Evolutionary conservation across 2,797 vertebrate species (phyloP).

Genomic region (Neomorphus geoffroyi): DNA sequence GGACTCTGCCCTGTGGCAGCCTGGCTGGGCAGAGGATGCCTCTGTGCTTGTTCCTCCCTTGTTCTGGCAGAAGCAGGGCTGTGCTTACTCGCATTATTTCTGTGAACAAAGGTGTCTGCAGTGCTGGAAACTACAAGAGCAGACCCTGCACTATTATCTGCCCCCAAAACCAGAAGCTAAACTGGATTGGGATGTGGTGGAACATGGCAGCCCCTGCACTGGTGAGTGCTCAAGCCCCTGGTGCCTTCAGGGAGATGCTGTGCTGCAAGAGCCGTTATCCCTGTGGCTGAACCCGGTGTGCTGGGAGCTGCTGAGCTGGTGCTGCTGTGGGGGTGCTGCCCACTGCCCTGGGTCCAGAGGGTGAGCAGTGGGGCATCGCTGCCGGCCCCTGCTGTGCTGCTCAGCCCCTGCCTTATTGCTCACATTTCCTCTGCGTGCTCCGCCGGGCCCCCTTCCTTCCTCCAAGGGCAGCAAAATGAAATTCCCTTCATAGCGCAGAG

Average conservation of each 20-base stretch:
- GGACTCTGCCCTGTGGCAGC: background rate
- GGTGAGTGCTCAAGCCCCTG: background rate
- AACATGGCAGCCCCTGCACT: background rate
- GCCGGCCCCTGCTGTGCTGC: fast-evolving
- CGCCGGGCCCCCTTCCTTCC: background rate
- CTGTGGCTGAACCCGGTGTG: background rate
- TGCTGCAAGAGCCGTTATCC: fast-evolving
- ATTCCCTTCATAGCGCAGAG: slow-evolving; percentile 42
- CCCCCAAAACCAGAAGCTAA: background rate
- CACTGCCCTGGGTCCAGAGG: background rate
- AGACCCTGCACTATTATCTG: fast-evolving
- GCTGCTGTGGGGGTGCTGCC: background rate
- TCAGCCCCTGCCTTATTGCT: background rate
- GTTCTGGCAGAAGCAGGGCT: background rate
- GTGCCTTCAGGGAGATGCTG: background rate
- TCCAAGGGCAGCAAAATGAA: slow-evolving; percentile 14
- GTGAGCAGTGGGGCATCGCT: fast-evolving
- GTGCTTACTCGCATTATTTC: background rate
- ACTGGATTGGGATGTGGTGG: background rate
- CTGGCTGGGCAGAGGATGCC: background rate
- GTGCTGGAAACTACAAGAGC: background rate
- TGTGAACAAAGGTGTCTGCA: background rate
- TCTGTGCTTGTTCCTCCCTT: background rate
- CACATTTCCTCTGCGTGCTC: background rate
- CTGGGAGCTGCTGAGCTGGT: background rate